Base-by-base conservation (phyloP, 2,888 invertebrate genomes). In the Drosophila kambysellisi region DNA sequence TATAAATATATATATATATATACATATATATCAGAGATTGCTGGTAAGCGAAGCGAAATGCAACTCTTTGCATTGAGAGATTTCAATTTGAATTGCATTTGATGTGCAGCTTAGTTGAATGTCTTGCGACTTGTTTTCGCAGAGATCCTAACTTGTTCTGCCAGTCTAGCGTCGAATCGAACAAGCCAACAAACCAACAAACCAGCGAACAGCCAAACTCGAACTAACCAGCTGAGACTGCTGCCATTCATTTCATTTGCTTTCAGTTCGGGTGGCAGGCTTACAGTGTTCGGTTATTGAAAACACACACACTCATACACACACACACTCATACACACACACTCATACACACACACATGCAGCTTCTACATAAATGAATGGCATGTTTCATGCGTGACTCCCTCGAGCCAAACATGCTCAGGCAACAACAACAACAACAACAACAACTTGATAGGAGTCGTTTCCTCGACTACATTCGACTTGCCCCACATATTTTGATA, bases 21-120 rank as follows among this genome's bases (percentile, higher is more conserved):
- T 11, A 9, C n/a, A 11, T 20, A 20, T 20, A 0, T 3, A 5
- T 20, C 20, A 43, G 43, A 43, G 20, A 43, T 43, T 43, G 43
- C 11, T 43, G 20, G 2, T 43, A 43, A 43, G 57, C 61, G 58
- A 41, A 41, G 54, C 75, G 50, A 73, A 78, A 64, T 78, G 62
- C 73, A 57, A 65, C 69, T 70, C 70, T 71, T 56, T 78, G 78
- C 81, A 81, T 78, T 81, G 78, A 75, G 73, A 70, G 82, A 79
- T 77, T 82, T 82, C 83, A 83, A 83, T 82, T 83, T 82, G 83
- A 82, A 81, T 83, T 83, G 83, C 82, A 74, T 78, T 81, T 78
- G 81, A 81, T 83, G 83, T 78, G 83, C 69, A 83, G 75, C 83
- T 82, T 81, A 76, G 81, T 72, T 74, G 70, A 67, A 72, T 74